Base-by-base conservation (phyloP, 2,113 vertebrate species). In the Dipodomys stephensi region DNA sequence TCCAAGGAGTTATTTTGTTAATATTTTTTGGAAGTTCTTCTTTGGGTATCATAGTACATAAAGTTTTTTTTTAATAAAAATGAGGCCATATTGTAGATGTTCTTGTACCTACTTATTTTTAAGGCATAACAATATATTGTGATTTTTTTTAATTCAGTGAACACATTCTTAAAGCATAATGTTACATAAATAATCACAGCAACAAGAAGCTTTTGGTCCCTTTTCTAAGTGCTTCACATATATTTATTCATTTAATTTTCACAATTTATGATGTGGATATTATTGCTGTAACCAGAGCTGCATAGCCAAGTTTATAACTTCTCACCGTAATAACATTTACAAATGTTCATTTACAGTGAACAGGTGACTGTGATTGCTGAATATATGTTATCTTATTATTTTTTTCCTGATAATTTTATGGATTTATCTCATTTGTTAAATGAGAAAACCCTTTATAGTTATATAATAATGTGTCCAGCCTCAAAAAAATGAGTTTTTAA, bases 161-260 rank as follows among this genome's bases (percentile, higher is more conserved):
- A 44, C 78, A 88, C 4, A 30, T 74, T 91, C 39, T 83, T 84
- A 73, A 77, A 89, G 9, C 23, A 62, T 71, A 18, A 65, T 71
- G 92, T 92, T 89, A 82, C 94, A 72, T 71, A 94, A 83, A 57
- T 53, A 65, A 77, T 19, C 77, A 94, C 3, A 87, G 19, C 60
- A 71, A 87, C 19, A 57, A 57, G 4, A 57, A 74, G 28, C 13
- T 67, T 91, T 94, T 23, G 4, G 15, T 0, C 7, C 35, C 77
- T 83, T 92, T 18, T n/a, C 25, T 49, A 85, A 79, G 28, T 67
- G 2, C 12, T 82, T 84, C 91, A 86, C 1, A 62, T 87, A 79
- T 65, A 83, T 89, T 89, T 73, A 82, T 72, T 83, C n/a, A 93
- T 68, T 93, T 78, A 83, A 87, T 82, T 95, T 60, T 93, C 72